phyloP scores from a whole-genome alignment of 1,140 invertebrate species.

The Leptestheria dahalacensis region DNA sequence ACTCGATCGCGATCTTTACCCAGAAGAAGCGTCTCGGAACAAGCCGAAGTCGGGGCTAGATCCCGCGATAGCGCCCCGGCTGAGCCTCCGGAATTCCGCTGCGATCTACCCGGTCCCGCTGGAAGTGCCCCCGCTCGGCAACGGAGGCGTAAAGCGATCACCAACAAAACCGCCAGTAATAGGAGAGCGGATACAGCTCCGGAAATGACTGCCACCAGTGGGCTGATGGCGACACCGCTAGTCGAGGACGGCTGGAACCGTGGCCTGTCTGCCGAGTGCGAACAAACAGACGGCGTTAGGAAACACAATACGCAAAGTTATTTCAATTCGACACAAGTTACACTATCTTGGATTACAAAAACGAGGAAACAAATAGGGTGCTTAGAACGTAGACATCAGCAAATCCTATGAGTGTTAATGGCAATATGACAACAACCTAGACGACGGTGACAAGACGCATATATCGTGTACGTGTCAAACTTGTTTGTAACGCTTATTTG shows the following conservation, averaged over 20 bases:
- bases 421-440: too few species aligned
- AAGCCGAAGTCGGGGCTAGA: background rate
- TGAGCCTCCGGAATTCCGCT: background rate
- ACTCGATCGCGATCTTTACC: constrained; percentile 7
- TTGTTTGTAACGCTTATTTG: too few species aligned
- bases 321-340: background rate
- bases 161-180: constrained; percentile 7
- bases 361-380: too few species aligned
- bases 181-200: constrained; percentile 10
- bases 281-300: background rate
- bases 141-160: constrained; percentile 9
- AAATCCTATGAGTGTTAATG: too few species aligned
- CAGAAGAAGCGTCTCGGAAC: constrained; percentile 13
- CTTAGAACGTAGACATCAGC: too few species aligned
- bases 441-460: too few species aligned
- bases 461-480: too few species aligned
- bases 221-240: constrained; percentile 6
- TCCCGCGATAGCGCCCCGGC: background rate
- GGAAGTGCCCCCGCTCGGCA: constrained; percentile 4
- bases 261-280: background rate
- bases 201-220: constrained; percentile 7
- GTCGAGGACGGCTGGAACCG: constrained; percentile 6
- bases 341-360: background rate
- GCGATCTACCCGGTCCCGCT: background rate
- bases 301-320: background rate